Percentiles rank a stretch among this genome's conserved stretches.
phyloP scores from a whole-genome alignment of 2,888 invertebrate species.

The Euphydryas editha region DNA sequence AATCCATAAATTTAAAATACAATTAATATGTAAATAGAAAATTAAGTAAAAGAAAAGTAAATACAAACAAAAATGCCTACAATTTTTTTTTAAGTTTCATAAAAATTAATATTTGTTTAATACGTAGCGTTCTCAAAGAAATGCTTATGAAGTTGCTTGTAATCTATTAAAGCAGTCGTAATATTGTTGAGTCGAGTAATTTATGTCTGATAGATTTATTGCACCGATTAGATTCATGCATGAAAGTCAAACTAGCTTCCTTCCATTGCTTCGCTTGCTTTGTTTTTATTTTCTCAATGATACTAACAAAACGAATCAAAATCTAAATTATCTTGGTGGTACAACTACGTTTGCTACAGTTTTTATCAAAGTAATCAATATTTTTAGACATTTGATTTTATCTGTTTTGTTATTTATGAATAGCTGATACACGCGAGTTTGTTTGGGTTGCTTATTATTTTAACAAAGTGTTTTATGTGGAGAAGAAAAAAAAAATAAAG shows the following conservation, averaged over 20 bases:
- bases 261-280: neutral
- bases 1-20: neutral
- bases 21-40: constrained; percentile 8
- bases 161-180: constrained; percentile 25
- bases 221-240: constrained; percentile 19
- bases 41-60: neutral
- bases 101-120: neutral
- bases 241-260: neutral
- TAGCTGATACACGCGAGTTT: too few species aligned
- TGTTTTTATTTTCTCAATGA: neutral
- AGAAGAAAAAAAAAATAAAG: too few species aligned
- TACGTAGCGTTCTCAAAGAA: too few species aligned
- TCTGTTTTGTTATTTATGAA: too few species aligned
- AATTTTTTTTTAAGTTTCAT: neutral
- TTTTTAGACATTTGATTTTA: too few species aligned
- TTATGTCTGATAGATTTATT: constrained; percentile 35
- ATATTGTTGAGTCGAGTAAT: constrained; percentile 27
- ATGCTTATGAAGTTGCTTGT: neutral
- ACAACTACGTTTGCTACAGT: too few species aligned
- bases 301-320: too few species aligned
- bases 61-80: neutral
- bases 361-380: too few species aligned
- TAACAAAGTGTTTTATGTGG: too few species aligned
- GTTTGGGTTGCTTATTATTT: too few species aligned
- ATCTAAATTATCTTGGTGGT: too few species aligned